These are phyloP conservation scores for Palloptera scutellata DNA, from an alignment of 2,888 invertebrate genomes.

Conservation along the genomic window DNA sequence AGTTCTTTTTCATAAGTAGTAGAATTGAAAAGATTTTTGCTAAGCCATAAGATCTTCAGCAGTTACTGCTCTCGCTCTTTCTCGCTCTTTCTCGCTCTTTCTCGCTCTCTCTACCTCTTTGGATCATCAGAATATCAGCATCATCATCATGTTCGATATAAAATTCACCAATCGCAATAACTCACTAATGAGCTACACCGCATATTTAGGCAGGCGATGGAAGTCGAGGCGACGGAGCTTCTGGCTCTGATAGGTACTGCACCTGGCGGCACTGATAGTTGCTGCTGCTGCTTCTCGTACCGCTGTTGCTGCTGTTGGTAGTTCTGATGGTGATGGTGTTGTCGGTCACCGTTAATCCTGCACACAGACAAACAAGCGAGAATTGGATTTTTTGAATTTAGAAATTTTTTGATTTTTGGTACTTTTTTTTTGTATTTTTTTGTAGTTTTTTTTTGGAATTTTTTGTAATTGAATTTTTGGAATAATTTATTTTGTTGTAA, in stretches of 20 bases:
- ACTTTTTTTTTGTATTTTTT: conserved; percentile 28
- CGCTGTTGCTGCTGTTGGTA: background rate
- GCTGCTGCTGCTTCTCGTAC: background rate
- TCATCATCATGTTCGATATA: conserved; percentile 48
- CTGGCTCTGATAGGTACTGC: background rate
- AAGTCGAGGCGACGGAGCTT: too few relatives aligned
- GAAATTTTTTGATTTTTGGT: conserved; percentile 29
- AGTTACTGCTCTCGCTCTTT: too few relatives aligned
- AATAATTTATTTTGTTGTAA: conserved; percentile 18
- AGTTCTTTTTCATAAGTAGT: background rate
- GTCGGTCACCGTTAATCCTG: conserved; percentile 65
- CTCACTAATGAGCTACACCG: too few relatives aligned
- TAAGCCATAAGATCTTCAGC: too few relatives aligned
- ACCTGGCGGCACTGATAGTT: background rate
- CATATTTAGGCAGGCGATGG: too few relatives aligned
- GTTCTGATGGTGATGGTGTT: conserved; percentile 23
- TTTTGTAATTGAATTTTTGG: conserved; percentile 42
- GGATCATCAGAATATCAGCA: conserved; percentile 30
- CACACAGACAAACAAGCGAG: conserved; percentile 71
- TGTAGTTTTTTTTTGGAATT: conserved; percentile 37
- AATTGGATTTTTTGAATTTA: conserved; percentile 40
- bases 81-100: too few relatives aligned
- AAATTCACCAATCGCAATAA: background rate
- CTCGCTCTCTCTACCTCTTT: too few relatives aligned
- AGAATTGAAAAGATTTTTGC: too few relatives aligned